phyloP scores from a whole-genome alignment of 2,113 vertebrate species.

The Sigmodon hispidus region DNA sequence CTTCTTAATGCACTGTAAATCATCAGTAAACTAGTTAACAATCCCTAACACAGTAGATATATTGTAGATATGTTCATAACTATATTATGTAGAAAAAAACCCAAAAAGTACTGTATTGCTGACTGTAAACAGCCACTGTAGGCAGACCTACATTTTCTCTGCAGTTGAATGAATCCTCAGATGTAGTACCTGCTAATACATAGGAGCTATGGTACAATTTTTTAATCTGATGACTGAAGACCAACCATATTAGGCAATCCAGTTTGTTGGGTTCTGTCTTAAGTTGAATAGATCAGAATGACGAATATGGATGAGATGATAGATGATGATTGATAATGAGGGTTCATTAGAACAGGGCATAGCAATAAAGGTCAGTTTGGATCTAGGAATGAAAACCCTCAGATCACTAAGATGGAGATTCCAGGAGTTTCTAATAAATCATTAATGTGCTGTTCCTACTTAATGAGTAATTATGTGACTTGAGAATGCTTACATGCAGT shows the following conservation, averaged over 20 bases:
- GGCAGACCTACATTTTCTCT: not conserved
- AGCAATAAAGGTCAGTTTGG: not conserved
- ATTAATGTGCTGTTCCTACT: slow-evolving; percentile 2
- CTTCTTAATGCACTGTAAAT: no score
- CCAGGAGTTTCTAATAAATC: not conserved
- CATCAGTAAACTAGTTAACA: not conserved
- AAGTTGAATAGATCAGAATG: not conserved
- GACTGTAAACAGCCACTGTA: not conserved
- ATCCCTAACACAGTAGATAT: not conserved
- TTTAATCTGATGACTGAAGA: slow-evolving; percentile 3
- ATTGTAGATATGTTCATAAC: not conserved
- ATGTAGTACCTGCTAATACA: not conserved
- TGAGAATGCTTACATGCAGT: not conserved
- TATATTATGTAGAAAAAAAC: not conserved
- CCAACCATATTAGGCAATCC: not conserved
- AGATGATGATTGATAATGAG: not conserved
- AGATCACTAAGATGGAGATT: slow-evolving; percentile 8
- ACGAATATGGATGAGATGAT: not conserved
- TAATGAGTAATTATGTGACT: not conserved
- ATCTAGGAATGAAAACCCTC: not conserved
- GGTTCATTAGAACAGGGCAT: rapidly evolving
- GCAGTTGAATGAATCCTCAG: not conserved
- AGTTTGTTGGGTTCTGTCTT: not conserved
- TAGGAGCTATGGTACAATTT: not conserved
- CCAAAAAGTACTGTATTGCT: not conserved